Evolutionary conservation across 1,140 invertebrate species (phyloP).

Genomic region (Radopholus similis): DNA sequence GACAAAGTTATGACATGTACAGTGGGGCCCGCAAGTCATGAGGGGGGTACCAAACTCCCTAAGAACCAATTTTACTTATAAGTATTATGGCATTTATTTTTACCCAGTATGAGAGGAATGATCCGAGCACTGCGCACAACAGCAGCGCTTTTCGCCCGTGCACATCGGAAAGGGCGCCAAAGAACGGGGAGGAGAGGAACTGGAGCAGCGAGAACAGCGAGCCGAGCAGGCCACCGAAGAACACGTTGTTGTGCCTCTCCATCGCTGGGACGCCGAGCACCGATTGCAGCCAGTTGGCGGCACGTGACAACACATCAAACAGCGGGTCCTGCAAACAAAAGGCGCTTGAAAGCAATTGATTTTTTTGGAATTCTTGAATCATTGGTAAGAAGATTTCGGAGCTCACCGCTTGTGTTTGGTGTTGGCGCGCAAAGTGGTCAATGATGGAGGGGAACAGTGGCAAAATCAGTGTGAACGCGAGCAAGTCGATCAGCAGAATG

Average conservation of each 20-base stretch:
- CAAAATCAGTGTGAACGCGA: conserved; percentile 56
- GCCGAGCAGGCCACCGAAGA: conserved; percentile 70
- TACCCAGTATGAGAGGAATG: conserved; percentile 52
- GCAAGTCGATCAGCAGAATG: conserved; percentile 49
- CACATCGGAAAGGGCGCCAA: conserved; percentile 88
- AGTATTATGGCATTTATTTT: conserved; percentile 22
- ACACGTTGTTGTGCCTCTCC: conserved; percentile 51
- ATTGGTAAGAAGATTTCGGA: not conserved
- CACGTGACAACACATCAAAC: conserved; percentile 38
- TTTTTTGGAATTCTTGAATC: conserved; percentile 10
- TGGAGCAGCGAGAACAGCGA: conserved; percentile 95
- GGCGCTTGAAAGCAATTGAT: not conserved
- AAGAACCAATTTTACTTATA: not conserved
- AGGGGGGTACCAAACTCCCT: too few relatives aligned
- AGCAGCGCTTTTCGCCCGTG: conserved; percentile 85
- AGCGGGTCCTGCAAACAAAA: conserved; percentile 41
- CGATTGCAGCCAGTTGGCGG: conserved; percentile 41
- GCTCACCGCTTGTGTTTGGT: conserved; percentile 7
- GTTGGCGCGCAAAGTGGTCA: conserved; percentile 40
- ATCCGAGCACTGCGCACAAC: conserved; percentile 75
- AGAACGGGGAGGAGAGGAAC: conserved; percentile 86
- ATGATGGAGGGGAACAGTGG: conserved; percentile 56
- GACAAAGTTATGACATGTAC: too few relatives aligned
- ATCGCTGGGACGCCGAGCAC: conserved; percentile 41
- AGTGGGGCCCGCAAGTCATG: too few relatives aligned